phyloP scores from a whole-genome alignment of 1,140 invertebrate species.

The Cyphomyrmex costatus region DNA sequence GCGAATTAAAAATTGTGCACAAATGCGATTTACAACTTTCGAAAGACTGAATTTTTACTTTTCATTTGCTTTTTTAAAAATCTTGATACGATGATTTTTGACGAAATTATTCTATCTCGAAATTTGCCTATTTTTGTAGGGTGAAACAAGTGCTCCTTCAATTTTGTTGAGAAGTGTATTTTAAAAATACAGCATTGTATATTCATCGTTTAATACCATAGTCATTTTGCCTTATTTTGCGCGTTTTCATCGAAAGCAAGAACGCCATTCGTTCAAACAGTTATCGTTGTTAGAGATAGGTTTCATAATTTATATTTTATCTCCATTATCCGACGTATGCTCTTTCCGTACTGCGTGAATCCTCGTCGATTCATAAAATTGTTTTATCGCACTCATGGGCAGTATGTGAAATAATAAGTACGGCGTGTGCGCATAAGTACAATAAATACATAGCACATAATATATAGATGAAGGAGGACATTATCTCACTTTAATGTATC shows the following conservation, averaged over 20 bases:
- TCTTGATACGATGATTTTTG: too few relatives aligned
- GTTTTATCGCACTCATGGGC: slow-evolving; percentile 56
- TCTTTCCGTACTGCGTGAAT: slow-evolving; percentile 33
- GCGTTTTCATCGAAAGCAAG: neutral
- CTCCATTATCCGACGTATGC: slow-evolving; percentile 59
- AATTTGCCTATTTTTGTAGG: too few relatives aligned
- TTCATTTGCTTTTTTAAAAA: too few relatives aligned
- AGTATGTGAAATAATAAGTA: neutral
- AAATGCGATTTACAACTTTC: too few relatives aligned
- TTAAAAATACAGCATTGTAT: neutral
- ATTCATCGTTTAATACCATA: neutral
- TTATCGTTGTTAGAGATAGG: slow-evolving; percentile 54
- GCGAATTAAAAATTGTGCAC: too few relatives aligned
- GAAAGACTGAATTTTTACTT: too few relatives aligned
- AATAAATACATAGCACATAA: neutral
- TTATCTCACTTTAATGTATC: slow-evolving; percentile 24
- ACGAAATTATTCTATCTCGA: too few relatives aligned
- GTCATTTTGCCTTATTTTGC: slow-evolving; percentile 10
- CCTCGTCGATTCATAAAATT: slow-evolving; percentile 73
- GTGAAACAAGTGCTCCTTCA: too few relatives aligned
- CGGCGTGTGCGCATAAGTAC: neutral
- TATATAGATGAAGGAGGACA: neutral
- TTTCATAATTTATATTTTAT: slow-evolving; percentile 77
- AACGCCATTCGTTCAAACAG: neutral
- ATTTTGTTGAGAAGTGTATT: too few relatives aligned